These are phyloP conservation scores for Calyptommatus sinebrachiatus DNA, from an alignment of 2,113 vertebrate genomes.

Conservation along the genomic window DNA sequence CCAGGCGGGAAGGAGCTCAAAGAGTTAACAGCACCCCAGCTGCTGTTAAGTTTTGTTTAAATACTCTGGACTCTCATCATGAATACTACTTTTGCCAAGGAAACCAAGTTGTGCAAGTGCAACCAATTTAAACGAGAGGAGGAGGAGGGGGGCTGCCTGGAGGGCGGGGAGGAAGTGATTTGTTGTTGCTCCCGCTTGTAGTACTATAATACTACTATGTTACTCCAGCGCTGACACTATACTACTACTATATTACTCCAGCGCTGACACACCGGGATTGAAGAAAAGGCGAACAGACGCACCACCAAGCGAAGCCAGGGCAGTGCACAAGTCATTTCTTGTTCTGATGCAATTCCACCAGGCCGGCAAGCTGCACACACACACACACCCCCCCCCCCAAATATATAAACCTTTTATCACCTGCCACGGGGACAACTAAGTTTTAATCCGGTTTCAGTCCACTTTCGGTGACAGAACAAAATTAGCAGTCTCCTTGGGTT, in stretches of 20 bases:
- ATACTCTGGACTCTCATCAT: slow-evolving; percentile 39
- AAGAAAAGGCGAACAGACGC: slow-evolving; percentile 44
- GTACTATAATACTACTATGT: not conserved
- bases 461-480: no score
- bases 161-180: slow-evolving; percentile 61
- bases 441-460: no score
- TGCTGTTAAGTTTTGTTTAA: slow-evolving; percentile 46
- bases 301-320: not conserved
- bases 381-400: no score
- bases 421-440: no score
- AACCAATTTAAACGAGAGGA: slow-evolving; percentile 1
- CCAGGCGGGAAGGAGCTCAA: slow-evolving; percentile 29
- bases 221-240: slow-evolving; percentile 13
- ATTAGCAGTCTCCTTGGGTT: no score
- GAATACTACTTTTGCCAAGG: slow-evolving; percentile 52
- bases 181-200: slow-evolving; percentile 46
- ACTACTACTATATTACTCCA: not conserved
- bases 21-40: slow-evolving; percentile 46
- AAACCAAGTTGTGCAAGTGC: slow-evolving; percentile 64
- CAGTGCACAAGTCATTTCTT: not conserved
- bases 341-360: not conserved
- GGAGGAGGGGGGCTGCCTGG: not conserved
- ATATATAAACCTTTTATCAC: slow-evolving; percentile 3
- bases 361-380: not conserved
- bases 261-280: slow-evolving; percentile 47